Evolutionary conservation across 1,140 invertebrate species (phyloP).

Genomic region (Centruroides sculpturatus): DNA sequence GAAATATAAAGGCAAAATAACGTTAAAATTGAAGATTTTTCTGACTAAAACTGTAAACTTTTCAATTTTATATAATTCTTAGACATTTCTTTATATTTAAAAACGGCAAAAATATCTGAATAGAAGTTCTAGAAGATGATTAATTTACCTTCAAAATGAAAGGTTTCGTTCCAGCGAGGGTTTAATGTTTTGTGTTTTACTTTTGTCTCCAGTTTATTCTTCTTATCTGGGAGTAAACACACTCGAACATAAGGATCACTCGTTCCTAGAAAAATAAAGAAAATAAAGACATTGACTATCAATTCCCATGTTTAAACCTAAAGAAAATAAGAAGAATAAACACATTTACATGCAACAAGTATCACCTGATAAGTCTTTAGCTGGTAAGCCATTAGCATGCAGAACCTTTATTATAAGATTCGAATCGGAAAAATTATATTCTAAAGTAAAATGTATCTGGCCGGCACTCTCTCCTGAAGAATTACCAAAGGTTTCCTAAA

Average conservation of each 20-base stretch:
- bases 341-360: background rate
- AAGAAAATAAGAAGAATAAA: background rate
- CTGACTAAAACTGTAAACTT: too few species aligned
- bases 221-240: slow-evolving; percentile 87
- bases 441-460: slow-evolving; percentile 85
- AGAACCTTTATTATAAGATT: slow-evolving; percentile 81
- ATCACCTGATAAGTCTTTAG: slow-evolving; percentile 67
- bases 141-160: slow-evolving; percentile 80
- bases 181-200: slow-evolving; percentile 89
- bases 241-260: slow-evolving; percentile 86
- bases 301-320: background rate
- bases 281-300: background rate
- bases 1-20: too few species aligned
- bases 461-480: slow-evolving; percentile 43
- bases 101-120: too few species aligned
- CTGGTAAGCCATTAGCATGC: slow-evolving; percentile 41
- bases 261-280: slow-evolving; percentile 43
- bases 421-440: slow-evolving; percentile 89
- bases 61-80: too few species aligned
- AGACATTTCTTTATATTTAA: too few species aligned
- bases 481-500: too few species aligned
- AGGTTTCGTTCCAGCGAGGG: slow-evolving; percentile 94
- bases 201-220: slow-evolving; percentile 89
- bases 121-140: background rate
- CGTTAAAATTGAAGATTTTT: too few species aligned